Conservation (phyloP, 2,797 vertebrate genomes). For the Mycteria americana region DNA sequence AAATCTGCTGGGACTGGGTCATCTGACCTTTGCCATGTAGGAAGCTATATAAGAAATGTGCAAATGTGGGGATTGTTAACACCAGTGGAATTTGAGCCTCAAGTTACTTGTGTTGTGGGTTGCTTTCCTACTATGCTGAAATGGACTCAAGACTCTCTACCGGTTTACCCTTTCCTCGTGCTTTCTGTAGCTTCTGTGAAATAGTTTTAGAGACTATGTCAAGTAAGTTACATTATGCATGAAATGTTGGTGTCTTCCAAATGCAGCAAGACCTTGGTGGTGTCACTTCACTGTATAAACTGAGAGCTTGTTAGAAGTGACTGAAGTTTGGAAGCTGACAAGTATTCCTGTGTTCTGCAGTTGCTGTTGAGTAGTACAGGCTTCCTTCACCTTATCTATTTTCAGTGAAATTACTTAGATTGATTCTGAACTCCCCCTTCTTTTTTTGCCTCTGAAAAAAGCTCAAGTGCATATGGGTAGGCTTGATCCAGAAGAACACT, state of each 20-base stretch:
- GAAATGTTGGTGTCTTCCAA: neutral
- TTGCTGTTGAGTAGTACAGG: neutral
- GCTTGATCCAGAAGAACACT: neutral
- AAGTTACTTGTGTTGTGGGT: neutral
- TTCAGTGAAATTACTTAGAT: neutral
- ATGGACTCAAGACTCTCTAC: neutral
- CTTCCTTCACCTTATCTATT: neutral
- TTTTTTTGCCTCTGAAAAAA: neutral
- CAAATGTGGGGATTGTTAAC: fast-evolving
- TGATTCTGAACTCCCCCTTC: neutral
- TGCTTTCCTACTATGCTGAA: neutral
- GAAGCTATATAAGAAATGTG: neutral
- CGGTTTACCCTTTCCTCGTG: neutral
- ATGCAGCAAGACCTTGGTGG: neutral
- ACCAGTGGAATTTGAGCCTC: neutral
- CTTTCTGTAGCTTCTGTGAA: neutral
- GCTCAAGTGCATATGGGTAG: neutral
- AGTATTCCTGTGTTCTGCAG: neutral
- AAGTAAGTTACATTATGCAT: neutral
- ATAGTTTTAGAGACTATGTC: neutral
- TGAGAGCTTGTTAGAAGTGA: neutral
- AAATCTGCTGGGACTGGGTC: neutral
- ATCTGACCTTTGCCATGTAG: neutral
- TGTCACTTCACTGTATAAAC: neutral
- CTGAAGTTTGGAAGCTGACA: neutral